Base-by-base conservation (phyloP, 2,888 invertebrate species). In the Apomyelois bistriatella region DNA sequence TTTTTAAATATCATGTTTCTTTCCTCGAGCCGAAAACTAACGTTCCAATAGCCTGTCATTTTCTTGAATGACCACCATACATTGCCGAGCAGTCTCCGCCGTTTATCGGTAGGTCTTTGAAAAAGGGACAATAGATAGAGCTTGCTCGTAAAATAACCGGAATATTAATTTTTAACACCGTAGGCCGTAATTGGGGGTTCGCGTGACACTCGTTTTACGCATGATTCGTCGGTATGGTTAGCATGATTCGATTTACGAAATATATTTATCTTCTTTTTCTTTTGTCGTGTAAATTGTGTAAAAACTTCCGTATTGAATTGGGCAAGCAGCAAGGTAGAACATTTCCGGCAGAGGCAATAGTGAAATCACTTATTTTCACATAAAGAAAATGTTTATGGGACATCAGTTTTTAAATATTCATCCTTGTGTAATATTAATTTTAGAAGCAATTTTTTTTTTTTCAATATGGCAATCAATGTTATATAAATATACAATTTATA, bases 151-250 rank as follows among this genome's bases (percentile, higher is more conserved):
- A 70, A 70, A 70, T 64, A 62, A 62, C 69, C 61, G 68, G 67
- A 66, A 72, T 78, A 83, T 85, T 79, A 85, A 81, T 83, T 85
- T 84, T 85, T 82, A 85, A 84, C 83, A 72, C 76, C 63, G 58
- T 62, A 62, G 60, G 64, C 70, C 61, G 69, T 83, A 85, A 85
- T 86, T 80, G 79, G 67, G 60, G 62, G 73, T 73, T 85, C 65
- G 85, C 86, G 84, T 85, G 85, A 69, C 66, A 58, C 60, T 68
- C 67, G 74, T 62, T 80, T 71, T 76, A 78, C 79, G 76, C 79
- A 75, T 75, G 67, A 68, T 72, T 77, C 70, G 57, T 61, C 17
- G n/a, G 48, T 60, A 60, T 52, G 15, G 52, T 47, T 55, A 35
- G 56, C 42, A 42, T 35, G 12, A 46, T 38, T 38, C 7, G 36